A percentile compares a stretch with the other conserved stretches of the same genome.
Conservation (phyloP, 2,888 invertebrate species). For the Euclidia mi region DNA sequence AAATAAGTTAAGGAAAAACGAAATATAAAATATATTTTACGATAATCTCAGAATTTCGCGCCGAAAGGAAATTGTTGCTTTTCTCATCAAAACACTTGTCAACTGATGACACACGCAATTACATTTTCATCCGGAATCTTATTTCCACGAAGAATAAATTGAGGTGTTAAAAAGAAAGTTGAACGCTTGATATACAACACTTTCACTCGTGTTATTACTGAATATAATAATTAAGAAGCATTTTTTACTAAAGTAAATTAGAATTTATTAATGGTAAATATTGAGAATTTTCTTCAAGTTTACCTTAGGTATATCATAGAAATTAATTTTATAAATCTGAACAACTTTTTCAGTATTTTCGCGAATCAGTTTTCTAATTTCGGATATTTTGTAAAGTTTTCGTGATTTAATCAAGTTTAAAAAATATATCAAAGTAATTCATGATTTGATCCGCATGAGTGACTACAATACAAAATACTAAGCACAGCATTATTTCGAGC, state of each 20-base stretch:
- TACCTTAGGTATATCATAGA: neutral
- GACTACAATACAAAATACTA: too few species aligned
- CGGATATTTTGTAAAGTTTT: too few species aligned
- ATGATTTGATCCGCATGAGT: too few species aligned
- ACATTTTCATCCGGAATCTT: slow-evolving; percentile 75
- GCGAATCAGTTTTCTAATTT: too few species aligned
- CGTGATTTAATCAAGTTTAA: too few species aligned
- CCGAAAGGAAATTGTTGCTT: slow-evolving; percentile 45
- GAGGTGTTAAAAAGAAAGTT: slow-evolving; percentile 62
- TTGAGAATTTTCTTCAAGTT: slow-evolving; percentile 3
- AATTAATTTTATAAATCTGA: slow-evolving; percentile 2
- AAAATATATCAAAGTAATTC: too few species aligned
- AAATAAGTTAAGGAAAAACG: too few species aligned
- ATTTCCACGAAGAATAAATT: slow-evolving; percentile 70
- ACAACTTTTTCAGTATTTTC: too few species aligned
- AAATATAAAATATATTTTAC: slow-evolving; percentile 14
- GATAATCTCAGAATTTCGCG: slow-evolving; percentile 21
- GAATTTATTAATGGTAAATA: slow-evolving; percentile 5
- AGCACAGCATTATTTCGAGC: too few species aligned
- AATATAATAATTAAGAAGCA: slow-evolving; percentile 20
- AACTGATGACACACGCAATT: slow-evolving; percentile 75
- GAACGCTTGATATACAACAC: slow-evolving; percentile 35
- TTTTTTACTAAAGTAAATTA: slow-evolving; percentile 9
- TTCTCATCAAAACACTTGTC: slow-evolving; percentile 74
- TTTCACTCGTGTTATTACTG: slow-evolving; percentile 30